A percentile compares a stretch with the other conserved stretches of the same genome.
Conservation (phyloP, 2,888 invertebrate species). For the Andrena minutula region DNA sequence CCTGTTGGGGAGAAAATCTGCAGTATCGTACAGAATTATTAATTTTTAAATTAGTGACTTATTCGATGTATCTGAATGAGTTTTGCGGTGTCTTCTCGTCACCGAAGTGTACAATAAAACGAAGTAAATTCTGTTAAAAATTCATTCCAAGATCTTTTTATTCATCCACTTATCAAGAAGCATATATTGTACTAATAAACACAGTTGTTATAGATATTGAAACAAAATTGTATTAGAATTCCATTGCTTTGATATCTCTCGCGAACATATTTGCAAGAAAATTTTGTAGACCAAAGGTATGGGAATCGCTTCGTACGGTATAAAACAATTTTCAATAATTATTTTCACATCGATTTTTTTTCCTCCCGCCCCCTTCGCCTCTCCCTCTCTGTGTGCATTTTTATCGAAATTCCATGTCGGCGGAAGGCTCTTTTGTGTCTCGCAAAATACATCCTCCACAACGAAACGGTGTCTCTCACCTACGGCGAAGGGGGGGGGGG, state of each 20-base stretch:
- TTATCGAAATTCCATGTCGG: constrained; percentile 46
- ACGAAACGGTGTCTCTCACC: constrained; percentile 14
- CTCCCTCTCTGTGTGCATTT: constrained; percentile 5
- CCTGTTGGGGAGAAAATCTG: background rate
- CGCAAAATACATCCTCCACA: constrained; percentile 6
- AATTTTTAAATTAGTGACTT: too few species aligned
- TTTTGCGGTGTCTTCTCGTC: too few species aligned
- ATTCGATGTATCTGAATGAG: too few species aligned
- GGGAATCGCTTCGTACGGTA: background rate
- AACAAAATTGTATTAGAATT: background rate
- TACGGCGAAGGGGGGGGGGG: background rate
- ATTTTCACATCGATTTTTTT: constrained; percentile 15
- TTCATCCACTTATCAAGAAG: too few species aligned
- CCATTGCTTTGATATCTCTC: too few species aligned
- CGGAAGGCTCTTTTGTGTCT: constrained; percentile 23
- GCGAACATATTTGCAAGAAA: background rate
- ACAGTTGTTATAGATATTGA: too few species aligned
- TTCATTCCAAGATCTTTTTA: too few species aligned
- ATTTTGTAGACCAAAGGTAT: background rate
- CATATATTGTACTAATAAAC: too few species aligned
- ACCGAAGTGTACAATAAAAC: too few species aligned
- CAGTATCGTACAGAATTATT: background rate
- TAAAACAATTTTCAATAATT: constrained; percentile 36
- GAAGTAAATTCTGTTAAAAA: too few species aligned
- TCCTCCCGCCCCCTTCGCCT: background rate